Evolutionary conservation across 1,140 invertebrate species (phyloP).

Genomic region (Pinna nobilis): DNA sequence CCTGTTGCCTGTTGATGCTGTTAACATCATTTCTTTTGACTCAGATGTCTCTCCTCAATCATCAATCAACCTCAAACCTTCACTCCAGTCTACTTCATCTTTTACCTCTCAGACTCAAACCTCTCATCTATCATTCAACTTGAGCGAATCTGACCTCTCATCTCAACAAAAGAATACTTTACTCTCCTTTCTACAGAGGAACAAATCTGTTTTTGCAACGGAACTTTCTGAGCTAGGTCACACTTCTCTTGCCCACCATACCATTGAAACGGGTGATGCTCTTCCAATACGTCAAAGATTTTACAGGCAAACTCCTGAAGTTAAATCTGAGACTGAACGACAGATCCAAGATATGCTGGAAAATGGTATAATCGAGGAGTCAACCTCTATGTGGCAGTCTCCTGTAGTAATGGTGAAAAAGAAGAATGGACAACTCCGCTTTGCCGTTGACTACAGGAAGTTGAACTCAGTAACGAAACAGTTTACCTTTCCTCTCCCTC

Average conservation of each 20-base stretch:
- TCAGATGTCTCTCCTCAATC: neutral
- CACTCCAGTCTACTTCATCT: neutral
- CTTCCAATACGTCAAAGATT: neutral
- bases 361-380: constrained; percentile 41
- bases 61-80: no score
- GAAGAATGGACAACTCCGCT: constrained; percentile 18
- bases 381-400: constrained; percentile 26
- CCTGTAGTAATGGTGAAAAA: constrained; percentile 52
- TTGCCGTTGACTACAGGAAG: constrained; percentile 44
- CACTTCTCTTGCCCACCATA: constrained; percentile 21
- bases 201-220: neutral
- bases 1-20: neutral
- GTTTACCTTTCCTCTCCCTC: constrained; percentile 31
- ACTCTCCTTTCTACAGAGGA: neutral
- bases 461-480: constrained; percentile 38
- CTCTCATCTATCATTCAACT: neutral
- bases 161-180: neutral
- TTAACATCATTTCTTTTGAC: no score
- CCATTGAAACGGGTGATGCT: constrained; percentile 25
- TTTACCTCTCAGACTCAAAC: neutral
- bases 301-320: constrained; percentile 14
- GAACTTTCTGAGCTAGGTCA: constrained; percentile 42
- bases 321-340: no score
- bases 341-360: constrained; percentile 11
- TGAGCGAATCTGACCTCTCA: neutral